Conservation (phyloP, 1,140 invertebrate species). For the Trachymyrmex septentrionalis region DNA sequence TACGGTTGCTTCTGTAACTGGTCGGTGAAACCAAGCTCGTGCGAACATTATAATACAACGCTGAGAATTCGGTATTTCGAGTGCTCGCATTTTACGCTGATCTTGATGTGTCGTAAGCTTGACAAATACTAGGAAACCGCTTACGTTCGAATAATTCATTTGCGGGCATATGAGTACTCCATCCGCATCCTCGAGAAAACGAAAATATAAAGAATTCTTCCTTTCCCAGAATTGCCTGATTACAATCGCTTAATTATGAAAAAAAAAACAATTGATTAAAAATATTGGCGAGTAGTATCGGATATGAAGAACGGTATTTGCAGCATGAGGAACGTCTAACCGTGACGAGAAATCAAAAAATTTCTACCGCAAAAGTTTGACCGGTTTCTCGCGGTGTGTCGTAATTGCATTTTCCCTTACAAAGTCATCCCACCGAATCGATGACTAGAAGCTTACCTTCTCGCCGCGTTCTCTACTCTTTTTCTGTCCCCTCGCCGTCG, state of each 20-base stretch:
- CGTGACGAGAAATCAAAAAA: slow-evolving; percentile 15
- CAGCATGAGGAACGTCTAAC: not conserved
- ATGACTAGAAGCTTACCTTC: slow-evolving; percentile 32
- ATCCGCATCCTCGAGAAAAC: slow-evolving; percentile 4
- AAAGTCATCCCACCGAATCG: slow-evolving; percentile 53
- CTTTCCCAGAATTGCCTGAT: slow-evolving; percentile 2
- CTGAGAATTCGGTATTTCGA: slow-evolving; percentile 69
- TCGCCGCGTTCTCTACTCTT: slow-evolving; percentile 32
- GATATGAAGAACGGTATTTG: not conserved
- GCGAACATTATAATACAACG: slow-evolving; percentile 65
- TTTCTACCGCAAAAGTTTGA: slow-evolving; percentile 19
- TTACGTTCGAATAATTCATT: slow-evolving; percentile 29
- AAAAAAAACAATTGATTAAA: not conserved
- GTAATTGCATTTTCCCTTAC: slow-evolving; percentile 36
- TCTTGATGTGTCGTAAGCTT: slow-evolving; percentile 49
- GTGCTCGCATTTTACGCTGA: slow-evolving; percentile 45
- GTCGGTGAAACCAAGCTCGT: slow-evolving; percentile 63
- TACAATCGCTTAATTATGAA: slow-evolving; percentile 21
- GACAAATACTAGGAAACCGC: slow-evolving; percentile 56
- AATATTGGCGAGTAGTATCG: not conserved
- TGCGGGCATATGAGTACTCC: slow-evolving; percentile 3
- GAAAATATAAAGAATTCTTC: not conserved
- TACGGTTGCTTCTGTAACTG: slow-evolving; percentile 64
- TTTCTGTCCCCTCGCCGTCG: slow-evolving; percentile 54
- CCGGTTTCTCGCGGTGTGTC: slow-evolving; percentile 26